phyloP scores from a whole-genome alignment of 2,113 vertebrate species.

The Megaleporinus macrocephalus region DNA sequence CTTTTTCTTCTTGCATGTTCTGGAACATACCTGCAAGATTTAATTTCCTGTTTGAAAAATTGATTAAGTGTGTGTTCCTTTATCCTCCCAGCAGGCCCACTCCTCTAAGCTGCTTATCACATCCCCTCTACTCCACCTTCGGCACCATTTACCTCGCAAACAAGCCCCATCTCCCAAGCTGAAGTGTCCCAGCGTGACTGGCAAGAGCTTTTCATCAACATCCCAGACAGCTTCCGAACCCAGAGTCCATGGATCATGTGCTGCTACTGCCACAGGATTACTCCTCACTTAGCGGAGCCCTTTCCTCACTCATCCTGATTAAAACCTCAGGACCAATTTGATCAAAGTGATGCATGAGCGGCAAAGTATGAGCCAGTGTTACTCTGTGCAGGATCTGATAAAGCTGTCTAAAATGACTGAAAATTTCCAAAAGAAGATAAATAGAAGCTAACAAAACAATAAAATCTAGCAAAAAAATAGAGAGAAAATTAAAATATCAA shows the following conservation, averaged over 20 bases:
- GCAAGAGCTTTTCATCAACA: not conserved
- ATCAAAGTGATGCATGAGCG: not conserved
- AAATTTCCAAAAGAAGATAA: not conserved
- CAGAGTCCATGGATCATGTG: not conserved
- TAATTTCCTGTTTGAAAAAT: not conserved
- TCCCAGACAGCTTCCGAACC: not conserved
- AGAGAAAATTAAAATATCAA: no score
- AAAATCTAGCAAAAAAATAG: not conserved
- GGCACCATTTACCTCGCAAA: not conserved
- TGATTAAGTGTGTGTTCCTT: not conserved
- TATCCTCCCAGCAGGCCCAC: constrained; percentile 3
- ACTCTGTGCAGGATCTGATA: not conserved
- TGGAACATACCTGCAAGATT: not conserved
- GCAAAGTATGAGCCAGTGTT: not conserved
- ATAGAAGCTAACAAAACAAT: not conserved
- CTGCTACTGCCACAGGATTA: not conserved
- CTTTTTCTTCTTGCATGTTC: not conserved
- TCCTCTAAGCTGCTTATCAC: constrained; percentile 5
- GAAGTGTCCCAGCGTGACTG: not conserved
- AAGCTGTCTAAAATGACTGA: no score
- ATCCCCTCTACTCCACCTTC: not conserved
- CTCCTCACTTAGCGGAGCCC: not conserved
- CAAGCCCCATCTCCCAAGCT: not conserved
- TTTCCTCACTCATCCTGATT: not conserved
- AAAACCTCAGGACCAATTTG: not conserved